These are phyloP conservation scores for Myripristis murdjan DNA, from an alignment of 2,797 vertebrate genomes.

Conservation along the genomic window DNA sequence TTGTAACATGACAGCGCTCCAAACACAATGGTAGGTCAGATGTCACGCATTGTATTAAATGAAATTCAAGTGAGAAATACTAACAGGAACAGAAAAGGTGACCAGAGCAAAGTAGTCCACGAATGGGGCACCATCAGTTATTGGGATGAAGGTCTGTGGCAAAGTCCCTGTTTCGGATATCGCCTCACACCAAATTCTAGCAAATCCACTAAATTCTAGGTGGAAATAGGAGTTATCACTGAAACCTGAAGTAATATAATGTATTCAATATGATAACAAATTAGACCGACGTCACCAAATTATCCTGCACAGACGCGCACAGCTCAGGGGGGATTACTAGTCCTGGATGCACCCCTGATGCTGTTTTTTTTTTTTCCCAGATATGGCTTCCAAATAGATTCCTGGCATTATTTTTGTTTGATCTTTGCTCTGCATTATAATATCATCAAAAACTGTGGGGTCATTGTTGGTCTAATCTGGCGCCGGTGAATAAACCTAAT, in stretches of 20 bases:
- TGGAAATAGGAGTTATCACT: too few relatives aligned
- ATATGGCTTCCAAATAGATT: slow-evolving; percentile 59
- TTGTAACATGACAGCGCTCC: too few relatives aligned
- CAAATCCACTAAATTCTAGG: too few relatives aligned
- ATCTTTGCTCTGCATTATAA: slow-evolving; percentile 54
- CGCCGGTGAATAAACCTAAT: neutral
- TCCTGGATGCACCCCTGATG: slow-evolving; percentile 19
- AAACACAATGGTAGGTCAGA: too few relatives aligned
- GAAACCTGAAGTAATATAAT: too few relatives aligned
- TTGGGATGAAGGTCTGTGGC: too few relatives aligned
- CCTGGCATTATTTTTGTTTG: slow-evolving; percentile 58
- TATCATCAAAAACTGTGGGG: slow-evolving; percentile 9
- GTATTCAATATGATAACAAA: neutral
- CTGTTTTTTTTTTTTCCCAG: slow-evolving; percentile 21
- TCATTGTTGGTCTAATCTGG: neutral
- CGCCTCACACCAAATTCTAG: neutral
- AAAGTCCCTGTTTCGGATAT: too few relatives aligned
- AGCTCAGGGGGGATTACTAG: slow-evolving; percentile 20
- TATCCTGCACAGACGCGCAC: neutral
- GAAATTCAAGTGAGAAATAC: neutral
- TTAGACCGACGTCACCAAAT: neutral
- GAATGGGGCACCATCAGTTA: too few relatives aligned
- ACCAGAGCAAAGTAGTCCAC: too few relatives aligned
- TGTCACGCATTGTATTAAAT: neutral
- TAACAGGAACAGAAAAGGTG: too few relatives aligned